Evolutionary conservation across 53 echinoderm and acorn worm genomes (phyloP).

Genomic region (Glandiceps talaboti): DNA sequence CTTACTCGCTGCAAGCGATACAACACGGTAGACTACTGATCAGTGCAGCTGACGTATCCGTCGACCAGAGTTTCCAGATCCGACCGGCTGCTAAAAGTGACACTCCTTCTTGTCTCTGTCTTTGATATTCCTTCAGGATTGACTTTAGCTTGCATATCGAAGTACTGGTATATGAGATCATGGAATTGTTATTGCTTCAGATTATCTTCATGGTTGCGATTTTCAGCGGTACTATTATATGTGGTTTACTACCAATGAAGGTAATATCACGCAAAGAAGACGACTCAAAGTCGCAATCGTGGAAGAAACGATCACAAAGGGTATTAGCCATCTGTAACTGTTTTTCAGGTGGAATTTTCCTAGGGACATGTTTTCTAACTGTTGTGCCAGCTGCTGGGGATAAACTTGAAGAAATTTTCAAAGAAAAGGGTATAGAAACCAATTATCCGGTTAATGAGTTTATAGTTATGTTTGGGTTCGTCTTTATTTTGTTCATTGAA

Average conservation of each 20-base stretch:
- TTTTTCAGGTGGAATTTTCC: constrained; percentile 87
- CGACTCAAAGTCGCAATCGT: not conserved
- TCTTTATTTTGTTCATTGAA: constrained; percentile 71
- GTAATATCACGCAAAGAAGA: constrained; percentile 28
- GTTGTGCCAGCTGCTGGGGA: constrained; percentile 70
- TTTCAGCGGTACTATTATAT: constrained; percentile 50
- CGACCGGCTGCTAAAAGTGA: too few species aligned
- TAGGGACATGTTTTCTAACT: constrained; percentile 92
- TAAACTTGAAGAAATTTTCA: constrained; percentile 53
- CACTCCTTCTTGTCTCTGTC: too few species aligned
- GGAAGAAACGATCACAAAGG: constrained; percentile 35
- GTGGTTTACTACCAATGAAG: constrained; percentile 69
- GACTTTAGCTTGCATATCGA: too few species aligned
- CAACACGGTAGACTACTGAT: too few species aligned
- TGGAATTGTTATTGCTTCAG: constrained; percentile 48
- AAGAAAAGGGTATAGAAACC: constrained; percentile 16
- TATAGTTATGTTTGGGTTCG: constrained; percentile 73
- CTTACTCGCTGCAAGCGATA: too few species aligned
- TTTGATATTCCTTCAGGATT: too few species aligned
- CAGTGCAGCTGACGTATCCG: too few species aligned
- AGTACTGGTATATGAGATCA: too few species aligned
- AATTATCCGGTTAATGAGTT: constrained; percentile 80
- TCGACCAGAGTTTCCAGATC: too few species aligned
- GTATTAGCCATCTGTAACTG: constrained; percentile 81
- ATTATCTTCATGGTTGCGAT: constrained; percentile 36